These are phyloP conservation scores for Falcaria lacertinaria DNA, from an alignment of 2,888 invertebrate genomes.

Conservation along the genomic window DNA sequence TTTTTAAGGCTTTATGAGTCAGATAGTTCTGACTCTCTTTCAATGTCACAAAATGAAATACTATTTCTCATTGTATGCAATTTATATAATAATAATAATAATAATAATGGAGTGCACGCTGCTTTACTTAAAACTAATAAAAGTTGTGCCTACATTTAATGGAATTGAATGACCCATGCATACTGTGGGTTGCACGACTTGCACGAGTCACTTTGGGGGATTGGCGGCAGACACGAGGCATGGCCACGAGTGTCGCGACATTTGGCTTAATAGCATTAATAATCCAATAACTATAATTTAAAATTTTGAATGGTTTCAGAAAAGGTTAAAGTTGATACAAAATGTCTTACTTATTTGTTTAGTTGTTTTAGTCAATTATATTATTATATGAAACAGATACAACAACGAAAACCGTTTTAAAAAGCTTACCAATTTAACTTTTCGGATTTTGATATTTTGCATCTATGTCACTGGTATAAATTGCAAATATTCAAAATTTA, in stretches of 20 bases:
- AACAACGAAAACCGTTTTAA: no score
- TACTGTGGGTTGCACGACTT: conserved; percentile 24
- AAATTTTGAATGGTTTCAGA: conserved; percentile 1
- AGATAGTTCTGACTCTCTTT: no score
- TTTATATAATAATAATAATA: no score
- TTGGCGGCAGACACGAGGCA: conserved; percentile 31
- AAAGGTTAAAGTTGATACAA: no score
- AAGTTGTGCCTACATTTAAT: conserved; percentile 27
- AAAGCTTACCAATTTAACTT: no score
- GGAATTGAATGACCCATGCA: conserved; percentile 39
- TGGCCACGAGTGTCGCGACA: conserved; percentile 28
- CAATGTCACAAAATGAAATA: no score
- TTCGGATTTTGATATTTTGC: no score
- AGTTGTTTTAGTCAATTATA: no score
- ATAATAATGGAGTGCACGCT: neutral
- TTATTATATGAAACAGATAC: no score
- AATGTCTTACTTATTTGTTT: no score
- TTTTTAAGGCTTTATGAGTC: no score
- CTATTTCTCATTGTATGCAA: neutral
- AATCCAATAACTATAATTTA: conserved; percentile 9
- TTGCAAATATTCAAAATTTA: neutral
- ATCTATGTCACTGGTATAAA: no score
- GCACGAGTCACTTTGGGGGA: conserved; percentile 42
- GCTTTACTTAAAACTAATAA: conserved; percentile 10
- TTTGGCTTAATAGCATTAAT: conserved; percentile 20